phyloP scores from a whole-genome alignment of 1,140 invertebrate genomes.

The Aphis craccivora region DNA sequence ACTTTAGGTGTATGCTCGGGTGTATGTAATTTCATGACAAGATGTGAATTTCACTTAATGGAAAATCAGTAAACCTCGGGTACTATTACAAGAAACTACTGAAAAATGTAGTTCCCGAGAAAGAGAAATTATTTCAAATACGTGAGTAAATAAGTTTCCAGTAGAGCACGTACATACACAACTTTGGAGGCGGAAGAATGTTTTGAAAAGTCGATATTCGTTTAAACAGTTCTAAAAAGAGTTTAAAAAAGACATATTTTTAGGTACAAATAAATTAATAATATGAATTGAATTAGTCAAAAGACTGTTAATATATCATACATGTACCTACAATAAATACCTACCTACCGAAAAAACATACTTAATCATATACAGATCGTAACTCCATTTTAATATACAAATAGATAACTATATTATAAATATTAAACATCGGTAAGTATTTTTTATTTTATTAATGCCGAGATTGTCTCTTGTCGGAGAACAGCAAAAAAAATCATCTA shows the following conservation, averaged over 20 bases:
- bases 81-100: conserved; percentile 3
- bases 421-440: not conserved
- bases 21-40: not conserved
- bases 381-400: not conserved
- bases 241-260: not conserved
- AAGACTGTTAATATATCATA: not conserved
- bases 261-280: not conserved
- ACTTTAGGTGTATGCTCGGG: not conserved
- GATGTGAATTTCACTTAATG: conserved; percentile 24
- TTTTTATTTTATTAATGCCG: conserved; percentile 1
- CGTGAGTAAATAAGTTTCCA: not conserved
- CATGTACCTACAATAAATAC: not conserved
- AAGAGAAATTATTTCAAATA: conserved; percentile 31
- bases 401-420: not conserved
- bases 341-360: too few relatives aligned
- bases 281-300: not conserved
- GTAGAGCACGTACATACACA: not conserved
- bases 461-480: not conserved
- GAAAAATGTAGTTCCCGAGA: not conserved
- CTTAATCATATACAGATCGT: not conserved
- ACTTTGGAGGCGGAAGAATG: not conserved
- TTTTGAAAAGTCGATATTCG: conserved; percentile 22
- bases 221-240: not conserved
- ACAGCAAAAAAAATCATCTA: conserved; percentile 4
- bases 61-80: not conserved